Evolutionary conservation across 92 coral and sea anemone genomes (phyloP), one percentile per base, ranked within the genome.

Genomic region (Porites evermanni): DNA sequence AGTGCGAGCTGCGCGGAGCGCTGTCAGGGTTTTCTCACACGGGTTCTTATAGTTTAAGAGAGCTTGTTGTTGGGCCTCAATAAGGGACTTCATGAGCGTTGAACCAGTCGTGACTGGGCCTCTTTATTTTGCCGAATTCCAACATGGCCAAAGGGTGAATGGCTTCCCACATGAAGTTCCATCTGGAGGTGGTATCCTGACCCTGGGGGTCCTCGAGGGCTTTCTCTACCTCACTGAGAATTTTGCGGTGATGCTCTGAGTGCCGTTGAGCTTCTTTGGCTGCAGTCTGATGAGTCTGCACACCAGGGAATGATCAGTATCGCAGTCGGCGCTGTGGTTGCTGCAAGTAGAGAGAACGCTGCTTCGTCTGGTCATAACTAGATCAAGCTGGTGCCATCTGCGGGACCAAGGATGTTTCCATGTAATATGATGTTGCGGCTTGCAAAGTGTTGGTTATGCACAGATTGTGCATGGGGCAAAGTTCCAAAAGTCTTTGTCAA

Each of bases 361-460:
- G 29, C 68, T 54, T 60, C 93, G 83, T 38, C 87, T 89, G 63
- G 82, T 85, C 17, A 88, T 74, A 23, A 53, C 20, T 70, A 89
- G 29, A 81, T 85, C 72, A 7, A 64, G 69, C 69, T 64, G 24
- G 69, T 64, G 69, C 69, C 69, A 64, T 13, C 69, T 7, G 69
- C 13, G 69, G 19, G 69, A 64, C 69, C 69, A 16, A 7, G 69
- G 69, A 18, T 64, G 69, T 64, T 64, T 64, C 69, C 69, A 64
- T 64, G n/a, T 11, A n/a, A 64, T 18, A 23, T 64, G 17, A 23
- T 12, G 18, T 1, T 64, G 69, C 20, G 29, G 29, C 17, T 17
- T 64, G 17, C 8, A 64, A 64, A 8, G 69, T 64, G 69, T 64
- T 1, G 24, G 17, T 64, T 7, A 64, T 64, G 19, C 75, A 64